Evolutionary conservation across 2,113 vertebrate species (phyloP), one percentile per base, ranked within the genome.

Genomic region (Petroica traversi): DNA sequence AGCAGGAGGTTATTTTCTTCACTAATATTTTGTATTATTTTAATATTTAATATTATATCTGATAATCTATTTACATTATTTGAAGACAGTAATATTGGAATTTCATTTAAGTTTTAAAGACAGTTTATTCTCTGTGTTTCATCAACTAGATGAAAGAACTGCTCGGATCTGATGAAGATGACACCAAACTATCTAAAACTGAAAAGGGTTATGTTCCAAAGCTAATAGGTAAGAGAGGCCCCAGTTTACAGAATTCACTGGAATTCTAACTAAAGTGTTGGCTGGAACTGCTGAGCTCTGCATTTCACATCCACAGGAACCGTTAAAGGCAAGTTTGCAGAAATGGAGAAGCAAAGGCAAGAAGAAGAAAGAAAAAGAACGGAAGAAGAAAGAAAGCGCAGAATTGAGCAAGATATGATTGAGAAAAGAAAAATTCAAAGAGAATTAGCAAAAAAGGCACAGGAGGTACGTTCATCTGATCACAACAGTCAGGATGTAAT

Each of bases 161-260:
- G 46, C 99, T 99, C 10, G 99, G 98, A 83, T 99, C 99, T 92
- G 99, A 99, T 88, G 99, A 99, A 95, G 99, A 99, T 31, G 99
- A 99, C 14, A 85, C 97, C 61, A 98, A 98, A 92, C 97, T 98
- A 14, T 96, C 97, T 82, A 99, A 99, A 97, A 91, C 95, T 66
- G 99, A 99, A 86, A 99, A 99, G 97, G 99, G 99, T 38, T 99
- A 99, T 36, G 99, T 99, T 74, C 99, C 99, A 94, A 99, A 99
- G 97, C 98, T 99, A 46, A 99, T 98, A 98, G 99, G 99, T 99
- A 98, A 98, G 98, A 86, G 29, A 89, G 55, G 31, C 33, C 23
- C 0, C 2, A 33, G 26, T 41, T 43, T 19, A 57, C n/a, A 12
- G 58, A 72, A 92, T 23, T 71, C 36, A 38, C 51, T 46, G 43